These are phyloP conservation scores for Heteromormyrus szaboi DNA, from an alignment of 2,797 vertebrate genomes.

Conservation along the genomic window DNA sequence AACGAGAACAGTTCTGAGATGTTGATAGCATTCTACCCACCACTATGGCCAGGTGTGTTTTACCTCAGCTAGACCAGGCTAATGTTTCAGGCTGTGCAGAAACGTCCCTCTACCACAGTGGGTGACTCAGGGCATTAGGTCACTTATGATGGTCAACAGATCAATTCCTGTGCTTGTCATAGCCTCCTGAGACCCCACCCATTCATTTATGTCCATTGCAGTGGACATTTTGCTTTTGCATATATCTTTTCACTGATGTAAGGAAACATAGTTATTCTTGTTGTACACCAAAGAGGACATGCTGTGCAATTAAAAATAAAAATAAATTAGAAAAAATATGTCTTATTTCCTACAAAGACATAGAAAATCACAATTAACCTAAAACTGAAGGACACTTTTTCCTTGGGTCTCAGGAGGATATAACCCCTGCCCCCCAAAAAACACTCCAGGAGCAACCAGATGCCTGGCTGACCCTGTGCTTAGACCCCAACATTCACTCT, in stretches of 20 bases:
- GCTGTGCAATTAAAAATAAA: too few species aligned
- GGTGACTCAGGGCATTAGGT: neutral
- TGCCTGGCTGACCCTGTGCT: neutral
- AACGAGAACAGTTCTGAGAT: neutral
- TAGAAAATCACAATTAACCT: too few species aligned
- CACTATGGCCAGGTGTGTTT: neutral
- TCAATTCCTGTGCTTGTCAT: neutral
- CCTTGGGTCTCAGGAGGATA: too few species aligned
- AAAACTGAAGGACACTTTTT: too few species aligned
- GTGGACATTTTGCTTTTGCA: too few species aligned
- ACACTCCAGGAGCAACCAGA: neutral
- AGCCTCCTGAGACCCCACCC: too few species aligned
- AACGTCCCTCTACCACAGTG: neutral
- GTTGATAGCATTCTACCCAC: neutral
- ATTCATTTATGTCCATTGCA: too few species aligned
- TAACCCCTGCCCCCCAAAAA: neutral
- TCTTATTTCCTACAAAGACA: too few species aligned
- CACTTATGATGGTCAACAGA: neutral
- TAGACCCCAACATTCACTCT: neutral
- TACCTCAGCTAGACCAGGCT: neutral
- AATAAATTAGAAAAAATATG: too few species aligned
- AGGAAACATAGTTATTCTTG: too few species aligned
- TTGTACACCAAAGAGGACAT: too few species aligned
- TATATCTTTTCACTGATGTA: too few species aligned
- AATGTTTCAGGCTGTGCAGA: neutral